Evolutionary conservation across 2,113 vertebrate genomes (phyloP).

Genomic region (Phylloscopus trochilus): DNA sequence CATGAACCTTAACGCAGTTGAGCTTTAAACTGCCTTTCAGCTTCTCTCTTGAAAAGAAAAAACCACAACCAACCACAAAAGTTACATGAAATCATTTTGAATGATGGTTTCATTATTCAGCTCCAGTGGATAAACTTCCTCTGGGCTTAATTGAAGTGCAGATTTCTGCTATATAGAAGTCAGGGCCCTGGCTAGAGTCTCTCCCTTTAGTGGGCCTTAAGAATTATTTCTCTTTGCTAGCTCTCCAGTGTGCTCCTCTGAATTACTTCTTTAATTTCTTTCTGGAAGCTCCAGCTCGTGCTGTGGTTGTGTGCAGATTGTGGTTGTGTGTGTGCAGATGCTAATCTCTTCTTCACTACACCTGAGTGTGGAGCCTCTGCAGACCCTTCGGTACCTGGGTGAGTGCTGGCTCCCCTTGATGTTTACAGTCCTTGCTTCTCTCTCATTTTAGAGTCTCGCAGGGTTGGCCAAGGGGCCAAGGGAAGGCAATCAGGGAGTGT

Average conservation of each 20-base stretch:
- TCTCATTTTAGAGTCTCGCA: background rate
- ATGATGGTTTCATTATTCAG: constrained; percentile 49
- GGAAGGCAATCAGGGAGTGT: background rate
- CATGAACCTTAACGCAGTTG: background rate
- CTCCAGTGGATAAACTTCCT: constrained; percentile 31
- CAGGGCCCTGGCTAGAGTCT: background rate
- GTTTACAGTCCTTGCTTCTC: background rate
- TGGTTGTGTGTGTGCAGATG: background rate
- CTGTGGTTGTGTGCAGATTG: background rate
- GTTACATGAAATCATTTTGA: constrained; percentile 31
- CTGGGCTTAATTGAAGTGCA: constrained; percentile 29
- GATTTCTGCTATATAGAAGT: constrained; percentile 1
- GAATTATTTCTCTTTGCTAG: constrained; percentile 21
- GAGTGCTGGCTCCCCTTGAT: background rate
- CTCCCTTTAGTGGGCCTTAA: background rate
- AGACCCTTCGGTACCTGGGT: background rate
- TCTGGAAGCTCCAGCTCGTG: background rate
- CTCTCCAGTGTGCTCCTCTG: background rate
- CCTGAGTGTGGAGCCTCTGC: background rate
- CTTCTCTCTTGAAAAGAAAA: background rate
- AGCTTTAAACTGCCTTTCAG: constrained; percentile 45
- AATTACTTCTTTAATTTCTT: constrained; percentile 16
- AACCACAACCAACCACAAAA: background rate
- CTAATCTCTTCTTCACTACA: background rate
- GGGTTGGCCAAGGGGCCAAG: background rate